Base-by-base conservation (phyloP, 2,888 invertebrate genomes). In the Syrista parreyssii region DNA sequence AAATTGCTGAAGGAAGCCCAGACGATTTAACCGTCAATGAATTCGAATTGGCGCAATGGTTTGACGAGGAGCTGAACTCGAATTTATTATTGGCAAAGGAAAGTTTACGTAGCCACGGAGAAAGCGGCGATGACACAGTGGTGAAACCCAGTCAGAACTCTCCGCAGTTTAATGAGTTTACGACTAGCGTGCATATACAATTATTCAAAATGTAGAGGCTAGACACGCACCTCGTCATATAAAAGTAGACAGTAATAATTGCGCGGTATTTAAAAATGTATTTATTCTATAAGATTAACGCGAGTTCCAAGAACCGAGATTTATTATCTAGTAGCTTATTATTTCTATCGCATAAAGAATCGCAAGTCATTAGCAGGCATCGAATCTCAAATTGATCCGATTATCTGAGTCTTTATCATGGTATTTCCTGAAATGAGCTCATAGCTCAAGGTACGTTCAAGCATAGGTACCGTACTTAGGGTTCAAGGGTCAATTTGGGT, bases 161-260 rank as follows among this genome's bases (percentile, higher is more conserved):
- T 85, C 85, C 85, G 82, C 85, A 83, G 84, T 76, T 77, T 86
- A 86, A 85, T 87, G 83, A 85, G 82, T 86, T 87, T 85, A 86
- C 78, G 84, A 80, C 80, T 79, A 82, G 77, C 31, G n/a, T 23
- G 55, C 55, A 55, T 55, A 55, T 55, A 23, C 23, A 23, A 55
- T 23, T 55, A 55, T 55, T 55, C 9, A 55, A 55, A 55, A 23
- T 55, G 15, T 6, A 55, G 9, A 1, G 55, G 4, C 55, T 55
- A 55, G 55, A 23, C 55, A 55, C 55, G 55, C 55, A 55, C 55
- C 55, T 55, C 55, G 55, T 23, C 23, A 9, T 23, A 23, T 23
- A 23, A 55, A 2, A 2, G 23, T 9, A 55, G 55, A 23, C 23
- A 9, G 9, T 55, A 55, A 55, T 55, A 23, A 55, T 55, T 23